These are phyloP conservation scores for Psittacula echo DNA, from an alignment of 2,797 vertebrate genomes.

Conservation along the genomic window DNA sequence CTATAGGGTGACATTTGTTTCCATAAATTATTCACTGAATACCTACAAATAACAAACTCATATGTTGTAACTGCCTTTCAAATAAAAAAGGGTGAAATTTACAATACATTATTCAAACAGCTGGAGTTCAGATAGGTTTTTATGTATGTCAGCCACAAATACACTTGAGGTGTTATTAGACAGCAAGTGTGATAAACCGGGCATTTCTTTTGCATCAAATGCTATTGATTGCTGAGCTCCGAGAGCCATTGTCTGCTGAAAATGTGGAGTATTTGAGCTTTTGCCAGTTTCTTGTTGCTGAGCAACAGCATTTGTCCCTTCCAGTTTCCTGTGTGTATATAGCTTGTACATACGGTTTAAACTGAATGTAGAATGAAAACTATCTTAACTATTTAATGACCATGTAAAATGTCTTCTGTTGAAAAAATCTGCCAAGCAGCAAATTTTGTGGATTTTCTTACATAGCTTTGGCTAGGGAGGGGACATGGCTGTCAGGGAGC, in stretches of 20 bases:
- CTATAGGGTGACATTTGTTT: constrained; percentile 42
- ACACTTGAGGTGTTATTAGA: constrained; percentile 50
- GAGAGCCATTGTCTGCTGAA: constrained; percentile 58
- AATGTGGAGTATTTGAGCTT: constrained; percentile 51
- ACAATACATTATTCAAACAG: constrained; percentile 31
- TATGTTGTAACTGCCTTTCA: constrained; percentile 13
- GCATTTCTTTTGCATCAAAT: constrained; percentile 66
- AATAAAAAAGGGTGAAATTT: neutral
- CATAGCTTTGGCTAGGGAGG: neutral
- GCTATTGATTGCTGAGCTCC: constrained; percentile 58
- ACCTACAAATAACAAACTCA: constrained; percentile 34
- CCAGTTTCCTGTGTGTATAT: constrained; percentile 45
- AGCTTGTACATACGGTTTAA: constrained; percentile 63
- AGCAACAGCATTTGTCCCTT: constrained; percentile 69
- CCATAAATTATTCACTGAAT: constrained; percentile 61
- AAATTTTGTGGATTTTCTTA: neutral
- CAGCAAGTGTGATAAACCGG: constrained; percentile 45
- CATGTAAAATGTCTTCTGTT: neutral
- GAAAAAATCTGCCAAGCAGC: neutral
- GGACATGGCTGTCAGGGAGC: neutral
- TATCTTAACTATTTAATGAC: constrained; percentile 53
- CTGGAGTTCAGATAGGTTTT: constrained; percentile 37
- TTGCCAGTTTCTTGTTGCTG: constrained; percentile 72
- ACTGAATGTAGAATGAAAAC: constrained; percentile 12
- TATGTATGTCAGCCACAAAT: constrained; percentile 12